Evolutionary conservation across 2,888 invertebrate genomes (phyloP).

Genomic region (Synergus itoensis): DNA sequence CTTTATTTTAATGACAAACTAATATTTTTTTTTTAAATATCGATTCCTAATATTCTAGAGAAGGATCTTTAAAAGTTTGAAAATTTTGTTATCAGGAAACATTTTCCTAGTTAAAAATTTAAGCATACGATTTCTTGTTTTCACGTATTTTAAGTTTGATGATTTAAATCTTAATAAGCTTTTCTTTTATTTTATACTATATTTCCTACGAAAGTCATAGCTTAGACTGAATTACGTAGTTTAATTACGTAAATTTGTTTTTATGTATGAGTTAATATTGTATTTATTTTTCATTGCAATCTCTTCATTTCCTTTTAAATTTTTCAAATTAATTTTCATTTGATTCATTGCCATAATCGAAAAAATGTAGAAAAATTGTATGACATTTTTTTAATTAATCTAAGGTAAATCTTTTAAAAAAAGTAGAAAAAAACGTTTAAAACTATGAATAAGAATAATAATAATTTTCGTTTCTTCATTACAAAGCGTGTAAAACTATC

Average conservation of each 20-base stretch:
- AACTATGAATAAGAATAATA: background rate
- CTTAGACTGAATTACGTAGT: background rate
- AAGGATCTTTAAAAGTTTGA: background rate
- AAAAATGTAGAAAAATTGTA: background rate
- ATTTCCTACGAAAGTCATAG: background rate
- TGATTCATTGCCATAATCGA: background rate
- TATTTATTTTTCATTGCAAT: background rate
- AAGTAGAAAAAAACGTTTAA: background rate
- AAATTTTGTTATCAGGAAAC: background rate
- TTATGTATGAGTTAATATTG: background rate
- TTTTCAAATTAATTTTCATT: background rate
- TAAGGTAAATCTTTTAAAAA: background rate
- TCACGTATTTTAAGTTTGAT: background rate
- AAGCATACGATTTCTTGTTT: background rate
- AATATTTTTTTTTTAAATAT: background rate
- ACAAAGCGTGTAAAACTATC: background rate
- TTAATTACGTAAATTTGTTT: background rate
- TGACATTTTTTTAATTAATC: background rate
- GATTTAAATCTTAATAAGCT: background rate
- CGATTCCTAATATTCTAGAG: background rate
- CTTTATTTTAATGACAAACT: background rate
- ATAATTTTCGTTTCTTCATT: background rate
- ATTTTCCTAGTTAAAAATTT: too few species aligned
- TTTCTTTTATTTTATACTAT: background rate
- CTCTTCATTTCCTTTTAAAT: background rate